Percentiles rank a stretch among this genome's conserved stretches.
Evolutionary conservation across 2,113 vertebrate genomes (phyloP).

Genomic region (Lycocorax pyrrhopterus): DNA sequence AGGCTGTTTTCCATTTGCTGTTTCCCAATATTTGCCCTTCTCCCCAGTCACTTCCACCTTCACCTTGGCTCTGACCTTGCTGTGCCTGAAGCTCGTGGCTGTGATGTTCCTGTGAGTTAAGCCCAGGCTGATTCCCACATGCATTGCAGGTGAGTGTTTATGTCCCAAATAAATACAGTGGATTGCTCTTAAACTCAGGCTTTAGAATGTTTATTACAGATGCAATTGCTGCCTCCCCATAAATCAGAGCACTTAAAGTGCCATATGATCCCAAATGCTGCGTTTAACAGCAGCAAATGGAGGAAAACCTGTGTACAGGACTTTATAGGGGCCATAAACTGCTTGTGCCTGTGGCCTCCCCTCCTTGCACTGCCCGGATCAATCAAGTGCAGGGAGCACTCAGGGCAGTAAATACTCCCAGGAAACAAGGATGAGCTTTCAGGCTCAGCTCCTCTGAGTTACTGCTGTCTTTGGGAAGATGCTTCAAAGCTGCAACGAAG

Average conservation of each 20-base stretch:
- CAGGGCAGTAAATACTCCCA: neutral
- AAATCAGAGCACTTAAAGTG: constrained; percentile 70
- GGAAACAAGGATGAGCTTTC: constrained; percentile 32
- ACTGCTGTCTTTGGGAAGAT: neutral
- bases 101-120: constrained; percentile 45
- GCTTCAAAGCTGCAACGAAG: neutral
- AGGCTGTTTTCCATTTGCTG: neutral
- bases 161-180: constrained; percentile 70
- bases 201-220: constrained; percentile 61
- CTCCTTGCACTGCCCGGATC: constrained; percentile 52
- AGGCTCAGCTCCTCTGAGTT: neutral
- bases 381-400: constrained; percentile 27
- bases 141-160: constrained; percentile 65
- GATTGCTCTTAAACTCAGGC: constrained; percentile 60
- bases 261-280: constrained; percentile 67
- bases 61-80: constrained; percentile 70
- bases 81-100: constrained; percentile 36
- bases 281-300: constrained; percentile 63
- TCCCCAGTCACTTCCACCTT: constrained; percentile 19
- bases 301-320: constrained; percentile 43
- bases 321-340: constrained; percentile 71
- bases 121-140: constrained; percentile 46
- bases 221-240: constrained; percentile 64
- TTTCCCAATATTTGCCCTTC: constrained; percentile 34
- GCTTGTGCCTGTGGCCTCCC: constrained; percentile 10